These are phyloP conservation scores for Hypomecis punctinalis DNA, from an alignment of 2,888 invertebrate genomes.

Conservation along the genomic window DNA sequence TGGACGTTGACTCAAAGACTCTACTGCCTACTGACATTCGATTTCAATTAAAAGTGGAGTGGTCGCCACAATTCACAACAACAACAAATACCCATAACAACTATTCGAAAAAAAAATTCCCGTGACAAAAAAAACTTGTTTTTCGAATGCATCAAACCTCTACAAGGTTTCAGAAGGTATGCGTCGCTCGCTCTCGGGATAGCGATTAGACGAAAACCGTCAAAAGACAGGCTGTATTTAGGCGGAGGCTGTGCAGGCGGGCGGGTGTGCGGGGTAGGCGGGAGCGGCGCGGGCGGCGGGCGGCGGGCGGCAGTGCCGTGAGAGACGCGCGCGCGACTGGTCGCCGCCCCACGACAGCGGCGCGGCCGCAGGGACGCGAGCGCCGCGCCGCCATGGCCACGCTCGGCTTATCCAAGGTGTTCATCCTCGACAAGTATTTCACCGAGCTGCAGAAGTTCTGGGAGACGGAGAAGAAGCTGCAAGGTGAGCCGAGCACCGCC, in stretches of 20 bases:
- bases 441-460: conserved; percentile 98
- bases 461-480: conserved; percentile 97
- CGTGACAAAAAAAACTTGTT: background rate
- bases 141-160: background rate
- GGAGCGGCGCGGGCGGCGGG: conserved; percentile 27
- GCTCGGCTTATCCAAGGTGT: conserved; percentile 97
- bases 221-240: conserved; percentile 22
- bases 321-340: conserved; percentile 63
- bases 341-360: conserved; percentile 56
- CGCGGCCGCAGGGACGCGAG: conserved; percentile 64
- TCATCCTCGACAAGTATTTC: conserved; percentile 99
- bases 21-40: too few species aligned
- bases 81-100: too few species aligned
- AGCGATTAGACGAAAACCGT: conserved; percentile 49
- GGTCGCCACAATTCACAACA: too few species aligned
- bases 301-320: conserved; percentile 40
- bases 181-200: conserved; percentile 18
- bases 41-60: too few species aligned
- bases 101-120: too few species aligned
- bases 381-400: conserved; percentile 92
- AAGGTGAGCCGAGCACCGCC: conserved; percentile 87
- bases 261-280: conserved; percentile 32
- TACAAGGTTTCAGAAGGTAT: background rate
- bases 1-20: too few species aligned
- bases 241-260: conserved; percentile 14